Conservation (phyloP, 2,888 invertebrate genomes). For the Dicranocentrus wangi region DNA sequence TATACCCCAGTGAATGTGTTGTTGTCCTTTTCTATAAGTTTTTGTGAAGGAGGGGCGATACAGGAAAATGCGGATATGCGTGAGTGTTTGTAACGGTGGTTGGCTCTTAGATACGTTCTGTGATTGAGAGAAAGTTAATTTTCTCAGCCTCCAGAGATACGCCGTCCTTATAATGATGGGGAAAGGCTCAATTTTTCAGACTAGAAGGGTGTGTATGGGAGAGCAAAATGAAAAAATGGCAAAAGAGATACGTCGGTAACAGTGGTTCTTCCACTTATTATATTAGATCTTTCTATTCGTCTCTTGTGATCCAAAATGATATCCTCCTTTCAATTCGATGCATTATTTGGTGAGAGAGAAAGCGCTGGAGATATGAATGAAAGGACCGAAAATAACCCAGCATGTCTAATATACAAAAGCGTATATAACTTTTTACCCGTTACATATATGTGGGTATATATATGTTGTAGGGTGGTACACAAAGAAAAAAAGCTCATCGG, state of each 20-base stretch:
- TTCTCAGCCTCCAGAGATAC: slow-evolving; percentile 70
- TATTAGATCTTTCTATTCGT: slow-evolving; percentile 43
- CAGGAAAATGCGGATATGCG: neutral
- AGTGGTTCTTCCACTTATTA: slow-evolving; percentile 39
- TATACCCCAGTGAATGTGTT: neutral
- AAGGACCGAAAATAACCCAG: neutral
- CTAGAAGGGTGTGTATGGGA: slow-evolving; percentile 10
- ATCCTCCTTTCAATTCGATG: slow-evolving; percentile 54
- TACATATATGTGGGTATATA: neutral
- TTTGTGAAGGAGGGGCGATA: neutral
- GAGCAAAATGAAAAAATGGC: slow-evolving; percentile 27
- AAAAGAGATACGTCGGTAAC: slow-evolving; percentile 22
- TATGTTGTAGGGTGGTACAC: too few species aligned
- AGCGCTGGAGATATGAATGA: neutral
- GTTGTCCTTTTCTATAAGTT: neutral
- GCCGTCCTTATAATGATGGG: slow-evolving; percentile 58
- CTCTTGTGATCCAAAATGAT: slow-evolving; percentile 52
- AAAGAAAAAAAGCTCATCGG: neutral
- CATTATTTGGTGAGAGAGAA: slow-evolving; percentile 14
- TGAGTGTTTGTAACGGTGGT: slow-evolving; percentile 14
- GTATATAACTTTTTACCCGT: neutral
- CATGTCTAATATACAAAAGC: neutral
- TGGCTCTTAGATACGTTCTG: slow-evolving; percentile 42
- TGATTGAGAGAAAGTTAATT: slow-evolving; percentile 73
- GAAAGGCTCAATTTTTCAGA: slow-evolving; percentile 67